Evolutionary conservation across 2,113 vertebrate genomes (phyloP).

Genomic region (Leptobrachium ailaonicum): DNA sequence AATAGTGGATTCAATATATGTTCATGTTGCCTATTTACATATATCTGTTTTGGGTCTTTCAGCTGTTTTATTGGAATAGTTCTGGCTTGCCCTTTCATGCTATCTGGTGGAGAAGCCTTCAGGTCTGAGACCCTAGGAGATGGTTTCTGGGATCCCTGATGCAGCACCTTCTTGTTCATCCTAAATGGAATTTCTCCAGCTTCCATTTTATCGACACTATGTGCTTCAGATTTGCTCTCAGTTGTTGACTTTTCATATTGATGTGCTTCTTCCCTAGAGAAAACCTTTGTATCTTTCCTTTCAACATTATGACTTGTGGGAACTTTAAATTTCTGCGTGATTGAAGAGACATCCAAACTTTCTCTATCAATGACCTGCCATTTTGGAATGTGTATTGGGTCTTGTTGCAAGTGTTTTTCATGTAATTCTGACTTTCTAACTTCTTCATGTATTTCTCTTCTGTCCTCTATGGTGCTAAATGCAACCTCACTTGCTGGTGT

Average conservation of each 20-base stretch:
- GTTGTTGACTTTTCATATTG: constrained; percentile 56
- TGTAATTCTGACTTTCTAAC: constrained; percentile 66
- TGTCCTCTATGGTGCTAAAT: constrained; percentile 63
- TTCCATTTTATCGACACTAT: constrained; percentile 62
- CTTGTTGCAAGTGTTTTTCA: constrained; percentile 63
- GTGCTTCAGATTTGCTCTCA: constrained; percentile 58
- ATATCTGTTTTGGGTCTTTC: constrained; percentile 51
- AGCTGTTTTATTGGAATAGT: constrained; percentile 57
- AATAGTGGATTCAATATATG: constrained; percentile 57
- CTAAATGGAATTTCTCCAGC: constrained; percentile 69
- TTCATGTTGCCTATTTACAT: constrained; percentile 53
- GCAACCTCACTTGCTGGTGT: constrained; percentile 57
- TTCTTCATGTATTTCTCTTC: constrained; percentile 67
- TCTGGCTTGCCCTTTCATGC: constrained; percentile 59
- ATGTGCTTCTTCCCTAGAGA: constrained; percentile 60
- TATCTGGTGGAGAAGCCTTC: constrained; percentile 61
- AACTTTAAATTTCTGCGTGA: constrained; percentile 65
- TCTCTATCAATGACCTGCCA: constrained; percentile 61
- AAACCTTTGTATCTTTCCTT: constrained; percentile 61
- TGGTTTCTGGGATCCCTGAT: constrained; percentile 64
- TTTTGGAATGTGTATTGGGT: constrained; percentile 62
- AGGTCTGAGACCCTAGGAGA: constrained; percentile 58
- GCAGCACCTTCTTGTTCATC: constrained; percentile 62
- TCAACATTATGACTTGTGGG: constrained; percentile 67
- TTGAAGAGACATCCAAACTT: constrained; percentile 58